Conservation (phyloP, 1,140 invertebrate species). For the Drosophila nikananu region DNA sequence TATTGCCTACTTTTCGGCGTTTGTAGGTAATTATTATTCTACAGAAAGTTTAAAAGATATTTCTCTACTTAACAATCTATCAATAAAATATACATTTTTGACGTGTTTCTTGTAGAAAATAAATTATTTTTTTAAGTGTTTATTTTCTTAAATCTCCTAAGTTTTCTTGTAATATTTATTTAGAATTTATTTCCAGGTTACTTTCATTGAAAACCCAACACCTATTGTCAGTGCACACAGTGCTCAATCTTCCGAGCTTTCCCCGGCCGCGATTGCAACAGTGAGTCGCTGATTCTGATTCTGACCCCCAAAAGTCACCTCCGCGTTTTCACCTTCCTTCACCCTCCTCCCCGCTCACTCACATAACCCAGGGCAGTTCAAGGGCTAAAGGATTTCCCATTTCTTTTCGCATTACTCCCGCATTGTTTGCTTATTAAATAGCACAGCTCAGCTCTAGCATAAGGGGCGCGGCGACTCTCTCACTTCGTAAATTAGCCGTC, state of each 20-base stretch:
- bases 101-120: too few species aligned
- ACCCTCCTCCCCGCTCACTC: not conserved
- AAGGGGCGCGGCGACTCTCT: constrained; percentile 11
- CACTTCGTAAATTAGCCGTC: constrained; percentile 45
- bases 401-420: constrained; percentile 53
- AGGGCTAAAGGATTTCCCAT: constrained; percentile 48
- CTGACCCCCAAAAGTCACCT: constrained; percentile 28
- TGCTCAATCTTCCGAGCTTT: constrained; percentile 9
- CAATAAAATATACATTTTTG: rapidly evolving
- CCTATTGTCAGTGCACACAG: not conserved
- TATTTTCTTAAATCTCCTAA: not conserved
- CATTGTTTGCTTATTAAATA: constrained; percentile 61
- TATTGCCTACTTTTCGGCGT: not conserved
- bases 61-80: not conserved
- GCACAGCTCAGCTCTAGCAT: constrained; percentile 1
- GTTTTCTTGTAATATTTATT: not conserved
- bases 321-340: not conserved
- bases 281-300: constrained; percentile 18
- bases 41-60: not conserved
- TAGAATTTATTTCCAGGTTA: not conserved
- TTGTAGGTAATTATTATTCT: not conserved
- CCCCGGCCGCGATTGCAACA: not conserved
- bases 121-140: not conserved
- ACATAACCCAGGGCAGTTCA: constrained; percentile 36
- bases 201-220: not conserved